A percentile compares a stretch with the other conserved stretches of the same genome.
Conservation (phyloP, 2,797 vertebrate genomes). For the Oophaga sylvatica region DNA sequence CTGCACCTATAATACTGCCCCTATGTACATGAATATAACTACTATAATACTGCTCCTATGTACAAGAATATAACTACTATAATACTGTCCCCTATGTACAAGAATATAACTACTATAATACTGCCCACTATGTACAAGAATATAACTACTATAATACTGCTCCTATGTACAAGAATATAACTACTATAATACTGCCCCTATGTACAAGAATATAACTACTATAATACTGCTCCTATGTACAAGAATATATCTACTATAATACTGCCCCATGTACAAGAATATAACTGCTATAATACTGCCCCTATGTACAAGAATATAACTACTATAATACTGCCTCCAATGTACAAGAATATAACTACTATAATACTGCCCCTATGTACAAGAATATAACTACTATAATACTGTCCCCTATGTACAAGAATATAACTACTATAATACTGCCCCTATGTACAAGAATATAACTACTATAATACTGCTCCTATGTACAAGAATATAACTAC, state of each 20-base stretch:
- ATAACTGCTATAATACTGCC: neutral
- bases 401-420: neutral
- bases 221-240: neutral
- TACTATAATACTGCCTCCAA: neutral
- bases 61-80: neutral
- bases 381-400: constrained; percentile 2
- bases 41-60: neutral
- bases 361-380: too few relatives aligned
- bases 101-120: neutral
- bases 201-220: neutral
- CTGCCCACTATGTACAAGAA: neutral
- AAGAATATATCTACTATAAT: too few relatives aligned
- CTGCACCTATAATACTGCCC: too few relatives aligned
- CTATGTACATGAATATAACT: too few relatives aligned
- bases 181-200: neutral
- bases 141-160: too few relatives aligned
- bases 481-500: neutral
- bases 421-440: too few relatives aligned
- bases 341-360: neutral
- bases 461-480: neutral
- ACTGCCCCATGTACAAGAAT: too few relatives aligned
- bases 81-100: neutral
- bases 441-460: too few relatives aligned
- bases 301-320: neutral
- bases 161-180: too few relatives aligned